These are phyloP conservation scores for Phylloscopus trochilus DNA, from an alignment of 2,113 vertebrate genomes.

Conservation along the genomic window DNA sequence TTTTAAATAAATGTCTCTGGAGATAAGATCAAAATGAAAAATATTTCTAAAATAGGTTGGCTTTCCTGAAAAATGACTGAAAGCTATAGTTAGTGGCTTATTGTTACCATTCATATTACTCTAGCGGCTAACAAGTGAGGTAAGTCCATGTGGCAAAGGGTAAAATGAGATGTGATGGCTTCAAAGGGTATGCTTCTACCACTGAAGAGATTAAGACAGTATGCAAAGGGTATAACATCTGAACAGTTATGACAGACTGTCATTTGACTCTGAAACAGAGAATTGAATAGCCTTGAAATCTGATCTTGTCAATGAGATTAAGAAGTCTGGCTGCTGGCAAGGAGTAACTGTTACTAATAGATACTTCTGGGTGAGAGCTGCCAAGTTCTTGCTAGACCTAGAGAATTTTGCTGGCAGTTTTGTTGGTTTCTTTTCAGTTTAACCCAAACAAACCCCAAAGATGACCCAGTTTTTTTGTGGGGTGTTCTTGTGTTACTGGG, in stretches of 20 bases:
- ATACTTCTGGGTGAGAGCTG: slow-evolving; percentile 34
- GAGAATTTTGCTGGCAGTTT: slow-evolving; percentile 26
- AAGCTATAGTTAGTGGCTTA: not conserved
- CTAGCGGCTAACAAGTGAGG: not conserved
- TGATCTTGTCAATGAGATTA: slow-evolving; percentile 28
- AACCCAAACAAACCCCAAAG: slow-evolving; percentile 6
- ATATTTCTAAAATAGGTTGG: not conserved
- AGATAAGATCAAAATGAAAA: not conserved
- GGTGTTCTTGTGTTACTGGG: not conserved
- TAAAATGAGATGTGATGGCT: slow-evolving; percentile 8
- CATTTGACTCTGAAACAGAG: slow-evolving; percentile 30
- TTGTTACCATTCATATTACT: not conserved
- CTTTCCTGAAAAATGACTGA: slow-evolving; percentile 21
- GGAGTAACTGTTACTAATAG: slow-evolving; percentile 18
- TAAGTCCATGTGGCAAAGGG: not conserved
- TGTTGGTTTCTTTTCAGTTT: slow-evolving; percentile 19
- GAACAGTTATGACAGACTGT: slow-evolving; percentile 36
- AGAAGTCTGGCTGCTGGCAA: slow-evolving; percentile 51
- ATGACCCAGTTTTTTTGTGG: not conserved
- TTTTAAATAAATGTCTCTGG: slow-evolving; percentile 45
- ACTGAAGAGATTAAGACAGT: slow-evolving; percentile 5
- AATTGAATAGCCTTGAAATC: slow-evolving; percentile 40
- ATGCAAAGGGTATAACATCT: not conserved
- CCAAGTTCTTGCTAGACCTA: slow-evolving; percentile 24
- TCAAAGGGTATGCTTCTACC: not conserved